Percentiles rank a stretch among this genome's conserved stretches.
Conservation (phyloP, 2,797 vertebrate genomes). For the Karalla daura region DNA sequence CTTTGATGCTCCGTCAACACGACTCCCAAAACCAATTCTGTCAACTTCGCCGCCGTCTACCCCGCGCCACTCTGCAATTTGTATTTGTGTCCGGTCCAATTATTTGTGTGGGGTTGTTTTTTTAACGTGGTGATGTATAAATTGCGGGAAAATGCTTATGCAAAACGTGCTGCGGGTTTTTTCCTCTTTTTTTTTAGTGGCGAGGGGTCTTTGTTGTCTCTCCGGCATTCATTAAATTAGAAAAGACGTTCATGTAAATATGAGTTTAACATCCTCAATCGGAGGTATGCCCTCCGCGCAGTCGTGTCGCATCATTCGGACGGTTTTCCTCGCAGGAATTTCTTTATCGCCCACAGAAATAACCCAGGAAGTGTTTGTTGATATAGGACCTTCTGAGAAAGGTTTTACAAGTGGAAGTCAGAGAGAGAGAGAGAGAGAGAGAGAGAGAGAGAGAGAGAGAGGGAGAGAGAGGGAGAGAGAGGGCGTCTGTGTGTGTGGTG, state of each 20-base stretch:
- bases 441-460: constrained; percentile 13
- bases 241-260: constrained; percentile 30
- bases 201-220: constrained; percentile 31
- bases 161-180: constrained; percentile 44
- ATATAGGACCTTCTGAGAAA: constrained; percentile 12
- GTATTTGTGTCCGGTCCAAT: constrained; percentile 81
- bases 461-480: background rate
- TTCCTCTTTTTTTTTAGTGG: background rate
- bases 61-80: constrained; percentile 62
- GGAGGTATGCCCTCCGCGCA: too few species aligned
- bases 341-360: background rate
- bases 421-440: constrained; percentile 9
- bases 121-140: constrained; percentile 64
- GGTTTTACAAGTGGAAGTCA: constrained; percentile 32
- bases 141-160: constrained; percentile 72
- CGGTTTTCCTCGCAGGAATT: too few species aligned
- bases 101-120: constrained; percentile 76
- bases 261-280: too few species aligned
- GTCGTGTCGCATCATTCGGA: too few species aligned
- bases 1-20: constrained; percentile 77
- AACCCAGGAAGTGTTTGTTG: constrained; percentile 19
- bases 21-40: constrained; percentile 76
- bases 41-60: constrained; percentile 68
- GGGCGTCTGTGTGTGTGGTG: constrained; percentile 15
- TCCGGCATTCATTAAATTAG: constrained; percentile 49